A percentile compares a stretch with the other conserved stretches of the same genome.
Evolutionary conservation across 1,140 invertebrate species (phyloP).

Genomic region (Meloidogyne exigua): DNA sequence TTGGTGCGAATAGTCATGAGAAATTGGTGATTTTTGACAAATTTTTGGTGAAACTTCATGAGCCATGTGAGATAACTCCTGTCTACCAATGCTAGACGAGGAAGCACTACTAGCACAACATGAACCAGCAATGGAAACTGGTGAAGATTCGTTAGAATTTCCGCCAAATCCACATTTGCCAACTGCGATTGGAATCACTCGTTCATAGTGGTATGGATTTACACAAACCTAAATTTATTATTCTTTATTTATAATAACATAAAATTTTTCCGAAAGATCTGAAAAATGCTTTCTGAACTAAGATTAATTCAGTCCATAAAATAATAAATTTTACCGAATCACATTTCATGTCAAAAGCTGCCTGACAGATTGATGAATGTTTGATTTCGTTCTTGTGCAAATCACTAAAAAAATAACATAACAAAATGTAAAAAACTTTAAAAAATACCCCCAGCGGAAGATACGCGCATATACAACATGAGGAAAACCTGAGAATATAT

Average conservation of each 20-base stretch:
- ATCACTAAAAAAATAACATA: constrained; percentile 78
- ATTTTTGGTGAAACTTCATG: neutral
- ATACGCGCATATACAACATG: constrained; percentile 97
- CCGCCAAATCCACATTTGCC: neutral
- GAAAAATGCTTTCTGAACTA: too few relatives aligned
- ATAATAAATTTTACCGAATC: constrained; percentile 64
- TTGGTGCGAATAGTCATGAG: neutral
- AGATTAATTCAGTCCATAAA: too few relatives aligned
- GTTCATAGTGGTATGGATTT: constrained; percentile 97
- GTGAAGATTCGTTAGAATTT: neutral
- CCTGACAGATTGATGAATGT: constrained; percentile 93
- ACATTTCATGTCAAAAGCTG: constrained; percentile 69
- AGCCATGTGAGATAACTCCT: neutral
- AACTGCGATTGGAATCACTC: constrained; percentile 69
- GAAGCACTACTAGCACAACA: neutral
- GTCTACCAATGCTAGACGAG: neutral
- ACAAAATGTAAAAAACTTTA: neutral
- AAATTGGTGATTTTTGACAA: neutral
- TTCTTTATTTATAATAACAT: too few relatives aligned
- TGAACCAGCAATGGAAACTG: neutral
- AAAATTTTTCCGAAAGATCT: too few relatives aligned
- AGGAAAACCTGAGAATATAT: constrained; percentile 71
- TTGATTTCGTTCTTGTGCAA: constrained; percentile 97
- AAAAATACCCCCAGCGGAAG: constrained; percentile 78
- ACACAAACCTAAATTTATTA: constrained; percentile 71